Evolutionary conservation across 2,113 vertebrate genomes (phyloP), one percentile per base, ranked within the genome.

Genomic region (Serilophus lunatus): DNA sequence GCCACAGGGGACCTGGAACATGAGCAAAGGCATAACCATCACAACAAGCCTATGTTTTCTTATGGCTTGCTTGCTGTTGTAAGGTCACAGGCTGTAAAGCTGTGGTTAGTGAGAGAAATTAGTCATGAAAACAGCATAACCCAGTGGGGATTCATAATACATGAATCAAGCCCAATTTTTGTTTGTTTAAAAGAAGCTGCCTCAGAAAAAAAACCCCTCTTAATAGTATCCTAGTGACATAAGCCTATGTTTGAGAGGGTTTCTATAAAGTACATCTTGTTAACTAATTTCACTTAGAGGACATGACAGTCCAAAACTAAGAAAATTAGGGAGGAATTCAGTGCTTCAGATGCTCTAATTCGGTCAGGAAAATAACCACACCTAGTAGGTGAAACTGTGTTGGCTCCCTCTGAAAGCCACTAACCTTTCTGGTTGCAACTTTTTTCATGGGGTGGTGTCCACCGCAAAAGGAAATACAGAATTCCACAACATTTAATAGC

Each of bases 31-130:
- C 93, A 93, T 86, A 95, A 95, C 86, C 93, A 87, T 94, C 83
- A 95, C 95, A 96, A 97, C 91, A 96, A 97, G 86, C 33, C 59
- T 59, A 60, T 97, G 96, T 97, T 97, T 98, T 97, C 85, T 76
- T 95, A 97, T 81, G 96, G 94, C 65, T 89, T 74, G 82, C 95
- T 96, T 96, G 96, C 95, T 97, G 88, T 93, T 95, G 91, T 93
- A 95, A 95, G 97, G 98, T 98, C 97, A 97, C 29, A 95, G 96
- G 92, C 95, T 96, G 74, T 86, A 91, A 97, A 93, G 90, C 68
- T 96, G 96, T 95, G 97, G 97, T 97, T 97, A 97, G 87, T 60
- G 61, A 95, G 86, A 97, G 93, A 97, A 98, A 98, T 98, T 98
- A 97, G 97, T 98, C 97, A 97, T 96, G 93, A 97, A 98, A 98